Base-by-base conservation (phyloP, 2,113 vertebrate genomes). In the Paralichthys olivaceus region DNA sequence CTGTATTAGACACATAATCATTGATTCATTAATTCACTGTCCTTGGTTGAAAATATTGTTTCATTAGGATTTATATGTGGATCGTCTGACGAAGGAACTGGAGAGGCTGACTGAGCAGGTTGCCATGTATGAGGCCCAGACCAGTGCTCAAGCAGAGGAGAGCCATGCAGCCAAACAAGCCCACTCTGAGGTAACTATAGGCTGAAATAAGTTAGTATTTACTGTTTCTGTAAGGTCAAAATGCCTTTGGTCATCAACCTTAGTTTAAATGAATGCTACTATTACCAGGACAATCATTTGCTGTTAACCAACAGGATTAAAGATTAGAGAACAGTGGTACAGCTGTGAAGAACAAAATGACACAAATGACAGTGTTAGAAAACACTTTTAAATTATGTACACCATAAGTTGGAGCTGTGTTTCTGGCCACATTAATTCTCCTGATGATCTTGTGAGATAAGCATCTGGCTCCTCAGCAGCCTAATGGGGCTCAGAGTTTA, bases 41-140 rank as follows among this genome's bases (percentile, higher is more conserved):
- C 5, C 14, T 2, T 72, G 25, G 56, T 26, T 55, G 1, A 55
- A 29, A 19, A 23, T 28, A 3, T 25, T 29, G 4, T 64, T 15
- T 37, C 58, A 51, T 14, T 69, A 99, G 98, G 98, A 99, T 84
- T 80, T 98, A 47, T 95, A 95, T 2, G 93, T 98, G 37, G 95
- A 97, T 58, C 95, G 83, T 40, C 89, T 97, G 9, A 97, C 95
- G 0, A 90, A 88, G 45, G 92, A 87, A 7, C 77, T 70, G 34
- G 84, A 95, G 0, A 93, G 93, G 28, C 93, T 97, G 25, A 94
- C 90, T 0, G 94, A 97, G 43, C 93, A 95, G 85, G 92, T 95
- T 11, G 89, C 91, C 22, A 75, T 96, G 80, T 93, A 91, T 28
- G 94, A 97, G 72, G 93, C 92, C 5, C 96, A 97, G 91, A 40